These are phyloP conservation scores for Bedellia somnulentella DNA, from an alignment of 2,888 invertebrate species.

Conservation along the genomic window DNA sequence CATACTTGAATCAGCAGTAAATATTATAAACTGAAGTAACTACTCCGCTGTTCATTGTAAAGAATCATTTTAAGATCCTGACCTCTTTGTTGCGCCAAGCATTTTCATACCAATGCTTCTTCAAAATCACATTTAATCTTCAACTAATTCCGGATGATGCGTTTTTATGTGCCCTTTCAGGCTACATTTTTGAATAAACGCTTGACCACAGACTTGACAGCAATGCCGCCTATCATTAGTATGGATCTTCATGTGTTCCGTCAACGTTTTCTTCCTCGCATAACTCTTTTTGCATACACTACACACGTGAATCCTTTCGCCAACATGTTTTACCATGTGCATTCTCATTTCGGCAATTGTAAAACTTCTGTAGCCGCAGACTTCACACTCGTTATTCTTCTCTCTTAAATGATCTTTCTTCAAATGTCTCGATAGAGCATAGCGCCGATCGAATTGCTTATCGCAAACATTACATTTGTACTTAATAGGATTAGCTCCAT, in stretches of 20 bases:
- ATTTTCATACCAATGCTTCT: too few species aligned
- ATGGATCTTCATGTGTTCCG: slow-evolving; percentile 27
- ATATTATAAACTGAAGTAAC: too few species aligned
- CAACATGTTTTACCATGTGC: slow-evolving; percentile 24
- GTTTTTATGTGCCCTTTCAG: slow-evolving; percentile 44
- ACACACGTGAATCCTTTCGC: slow-evolving; percentile 25
- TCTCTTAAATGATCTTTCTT: slow-evolving; percentile 35
- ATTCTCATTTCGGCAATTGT: slow-evolving; percentile 18
- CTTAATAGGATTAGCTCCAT: slow-evolving; percentile 13
- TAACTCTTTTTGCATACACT: slow-evolving; percentile 34
- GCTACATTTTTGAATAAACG: slow-evolving; percentile 20
- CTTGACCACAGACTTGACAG: slow-evolving; percentile 7
- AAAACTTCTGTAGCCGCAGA: slow-evolving; percentile 30
- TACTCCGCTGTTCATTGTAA: too few species aligned
- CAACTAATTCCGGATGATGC: slow-evolving; percentile 20
- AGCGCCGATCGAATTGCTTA: slow-evolving; percentile 17
- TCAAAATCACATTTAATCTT: slow-evolving; percentile 2
- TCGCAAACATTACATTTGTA: slow-evolving; percentile 17
- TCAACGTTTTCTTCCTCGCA: slow-evolving; percentile 24
- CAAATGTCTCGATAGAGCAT: slow-evolving; percentile 29
- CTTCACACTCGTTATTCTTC: slow-evolving; percentile 21
- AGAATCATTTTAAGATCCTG: too few species aligned
- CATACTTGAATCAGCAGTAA: too few species aligned
- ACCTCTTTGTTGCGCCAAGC: too few species aligned
- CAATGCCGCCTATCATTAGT: slow-evolving; percentile 15